Base-by-base conservation (phyloP, 2,113 vertebrate species). In the Gobio gobio region DNA sequence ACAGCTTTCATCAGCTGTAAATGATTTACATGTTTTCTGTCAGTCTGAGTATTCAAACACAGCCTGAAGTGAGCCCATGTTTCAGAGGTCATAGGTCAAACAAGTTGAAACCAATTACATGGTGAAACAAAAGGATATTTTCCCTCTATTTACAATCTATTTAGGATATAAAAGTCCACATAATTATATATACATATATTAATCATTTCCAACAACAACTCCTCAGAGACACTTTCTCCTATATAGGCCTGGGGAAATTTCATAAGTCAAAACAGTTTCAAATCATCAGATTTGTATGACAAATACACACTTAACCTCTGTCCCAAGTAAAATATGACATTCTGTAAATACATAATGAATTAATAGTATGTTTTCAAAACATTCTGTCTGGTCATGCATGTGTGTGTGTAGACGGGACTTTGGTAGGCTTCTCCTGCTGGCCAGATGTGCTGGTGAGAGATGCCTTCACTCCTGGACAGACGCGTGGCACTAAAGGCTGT, bases 371-470 rank as follows among this genome's bases (percentile, higher is more conserved):
- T 54, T 75, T 87, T 89, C 87, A 78, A 82, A 86, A 86, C 85
- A 87, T 70, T 73, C 43, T 73, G 83, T 73, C 72, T 43, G 73
- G 45, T 68, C 22, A 75, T 26, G 49, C 22, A 45, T 68, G 86
- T 58, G 26, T 80, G 47, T 80, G 82, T 66, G 61, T 47, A 82
- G 43, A 47, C 77, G 56, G 87, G 78, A 51, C 70, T 45, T 47
- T 87, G 72, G 49, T 74, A 78, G 24, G 36, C 40, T 64, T 22
- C 75, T 88, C 73, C 92, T 93, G 92, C 82, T 16, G 66, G 87
- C 92, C 93, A 94, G 92, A 94, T 94, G 93, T 93, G 90, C 88
- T 90, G 92, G 78, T 74, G 87, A 91, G 87, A 80, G 91, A 91
- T 74, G 26, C 51, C 78, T 89, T 91, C 85, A 80, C 86, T 87